These are phyloP conservation scores for Oryzias melastigma DNA, from an alignment of 2,113 vertebrate species.

Conservation along the genomic window DNA sequence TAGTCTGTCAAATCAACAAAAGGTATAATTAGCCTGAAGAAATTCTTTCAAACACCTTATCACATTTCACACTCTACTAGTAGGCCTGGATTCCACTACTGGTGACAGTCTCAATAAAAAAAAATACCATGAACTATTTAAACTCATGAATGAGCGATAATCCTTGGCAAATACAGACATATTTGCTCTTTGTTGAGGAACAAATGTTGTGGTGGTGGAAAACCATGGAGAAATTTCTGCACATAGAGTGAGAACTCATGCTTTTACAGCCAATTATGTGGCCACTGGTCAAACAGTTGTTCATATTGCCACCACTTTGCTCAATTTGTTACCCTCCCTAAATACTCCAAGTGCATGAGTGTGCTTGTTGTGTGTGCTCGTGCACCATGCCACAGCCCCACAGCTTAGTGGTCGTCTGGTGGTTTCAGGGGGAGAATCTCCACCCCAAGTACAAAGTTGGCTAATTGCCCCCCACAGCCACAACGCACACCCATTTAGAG, in stretches of 20 bases:
- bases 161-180: constrained; percentile 2
- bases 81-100: not conserved
- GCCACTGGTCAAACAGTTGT: constrained; percentile 66
- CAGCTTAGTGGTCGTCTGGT: constrained; percentile 61
- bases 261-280: constrained; percentile 56
- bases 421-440: constrained; percentile 54
- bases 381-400: constrained; percentile 47
- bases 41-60: constrained; percentile 32
- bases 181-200: constrained; percentile 23
- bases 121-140: not conserved
- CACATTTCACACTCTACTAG: constrained; percentile 26
- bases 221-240: constrained; percentile 35
- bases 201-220: constrained; percentile 19
- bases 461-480: constrained; percentile 62
- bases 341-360: constrained; percentile 43
- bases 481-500: constrained; percentile 36
- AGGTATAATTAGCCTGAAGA: constrained; percentile 57
- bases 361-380: constrained; percentile 27
- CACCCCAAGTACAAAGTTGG: constrained; percentile 65
- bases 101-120: constrained; percentile 7
- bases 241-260: constrained; percentile 39
- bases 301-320: constrained; percentile 63
- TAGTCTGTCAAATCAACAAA: constrained; percentile 62
- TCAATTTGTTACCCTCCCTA: constrained; percentile 63
- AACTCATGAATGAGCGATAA: not conserved